These are phyloP conservation scores for Pedionomus torquatus DNA, from an alignment of 2,113 vertebrate genomes.

Conservation along the genomic window DNA sequence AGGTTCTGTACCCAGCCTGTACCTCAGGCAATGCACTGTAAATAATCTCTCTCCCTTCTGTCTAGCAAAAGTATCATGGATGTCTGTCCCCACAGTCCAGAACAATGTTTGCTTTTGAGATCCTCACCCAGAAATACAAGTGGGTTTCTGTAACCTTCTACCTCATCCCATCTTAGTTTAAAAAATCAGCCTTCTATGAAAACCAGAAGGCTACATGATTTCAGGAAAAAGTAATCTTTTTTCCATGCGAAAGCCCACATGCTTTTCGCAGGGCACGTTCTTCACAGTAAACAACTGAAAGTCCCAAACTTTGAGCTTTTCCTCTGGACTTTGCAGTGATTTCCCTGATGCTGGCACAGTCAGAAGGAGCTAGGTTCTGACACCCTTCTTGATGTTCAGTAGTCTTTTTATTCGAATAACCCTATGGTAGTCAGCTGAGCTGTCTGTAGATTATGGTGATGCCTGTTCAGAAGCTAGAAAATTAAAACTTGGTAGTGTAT, in stretches of 20 bases:
- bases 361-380: neutral
- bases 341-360: neutral
- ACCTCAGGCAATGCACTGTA: fast-evolving
- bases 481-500: fast-evolving
- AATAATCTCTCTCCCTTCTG: neutral
- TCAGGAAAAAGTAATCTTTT: neutral
- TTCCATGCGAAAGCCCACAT: neutral
- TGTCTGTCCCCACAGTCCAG: neutral
- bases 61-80: neutral
- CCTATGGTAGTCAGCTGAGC: neutral
- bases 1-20: neutral
- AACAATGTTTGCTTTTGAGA: neutral
- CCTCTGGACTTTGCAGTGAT: neutral
- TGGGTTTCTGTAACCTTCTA: neutral
- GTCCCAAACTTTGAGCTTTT: neutral
- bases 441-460: neutral
- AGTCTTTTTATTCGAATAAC: neutral
- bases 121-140: neutral
- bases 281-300: neutral
- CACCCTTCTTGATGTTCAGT: neutral
- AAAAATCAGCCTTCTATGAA: neutral
- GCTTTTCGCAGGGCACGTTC: fast-evolving
- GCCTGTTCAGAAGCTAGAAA: neutral
- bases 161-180: fast-evolving
- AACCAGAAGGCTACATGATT: neutral